Base-by-base conservation (phyloP, 2,797 vertebrate genomes). In the Euthynnus affinis region DNA sequence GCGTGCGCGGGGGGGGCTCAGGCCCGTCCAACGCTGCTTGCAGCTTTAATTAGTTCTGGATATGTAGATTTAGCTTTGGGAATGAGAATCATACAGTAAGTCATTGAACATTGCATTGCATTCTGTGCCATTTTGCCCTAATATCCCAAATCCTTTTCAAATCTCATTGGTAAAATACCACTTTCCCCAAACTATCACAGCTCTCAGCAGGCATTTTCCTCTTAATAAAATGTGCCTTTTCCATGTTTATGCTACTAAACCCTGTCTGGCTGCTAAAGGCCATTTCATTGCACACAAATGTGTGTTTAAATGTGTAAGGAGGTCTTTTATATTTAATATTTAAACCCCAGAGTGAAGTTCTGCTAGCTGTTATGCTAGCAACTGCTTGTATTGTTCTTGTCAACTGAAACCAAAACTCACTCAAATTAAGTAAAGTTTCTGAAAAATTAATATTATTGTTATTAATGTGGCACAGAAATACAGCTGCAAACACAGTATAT, bases 61-160 rank as follows among this genome's bases (percentile, higher is more conserved):
- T n/a, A n/a, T n/a, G n/a, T n/a, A n/a, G n/a, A n/a, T n/a, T n/a
- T n/a, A n/a, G n/a, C n/a, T n/a, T n/a, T n/a, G n/a, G n/a, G n/a
- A n/a, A n/a, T n/a, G n/a, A n/a, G n/a, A n/a, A n/a, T n/a, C n/a
- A n/a, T n/a, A n/a, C n/a, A n/a, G 34, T 46, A 9, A 27, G 40
- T 73, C 67, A 20, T 48, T 61, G 17, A 29, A 62, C 40, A 22
- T n/a, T 22, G 46, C 48, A 40, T 84, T 73, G 68, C 29, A 32
- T 48, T 68, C 22, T 60, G 69, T 79, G 75, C 57, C 53, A 55
- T 63, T 82, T 59, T 34, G 23, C 42, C 22, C 42, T 29, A 8
- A 37, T n/a, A n/a, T n/a, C n/a, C n/a, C n/a, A n/a, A n/a, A n/a
- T n/a, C n/a, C n/a, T n/a, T n/a, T n/a, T n/a, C n/a, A 13, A 27